A percentile compares a stretch with the other conserved stretches of the same genome.
These are phyloP conservation scores for Byasa hedistus DNA, from an alignment of 2,888 invertebrate genomes.

Conservation along the genomic window DNA sequence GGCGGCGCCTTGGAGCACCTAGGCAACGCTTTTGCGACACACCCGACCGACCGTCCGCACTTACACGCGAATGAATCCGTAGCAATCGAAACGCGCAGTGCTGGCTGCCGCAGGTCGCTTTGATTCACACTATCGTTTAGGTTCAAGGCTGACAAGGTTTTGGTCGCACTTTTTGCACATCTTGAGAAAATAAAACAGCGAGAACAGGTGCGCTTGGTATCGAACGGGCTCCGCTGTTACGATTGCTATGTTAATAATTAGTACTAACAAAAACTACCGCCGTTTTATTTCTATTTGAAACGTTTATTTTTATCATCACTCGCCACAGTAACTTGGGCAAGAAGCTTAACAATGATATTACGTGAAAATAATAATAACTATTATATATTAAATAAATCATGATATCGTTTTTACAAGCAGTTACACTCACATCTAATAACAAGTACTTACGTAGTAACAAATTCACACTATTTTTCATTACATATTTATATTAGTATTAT, in stretches of 20 bases:
- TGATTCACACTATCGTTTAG: slow-evolving; percentile 51
- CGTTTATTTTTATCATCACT: too few relatives aligned
- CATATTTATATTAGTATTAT: too few relatives aligned
- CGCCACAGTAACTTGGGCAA: too few relatives aligned
- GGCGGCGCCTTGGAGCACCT: slow-evolving; percentile 74
- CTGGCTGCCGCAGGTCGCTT: slow-evolving; percentile 45
- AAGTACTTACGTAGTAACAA: too few relatives aligned
- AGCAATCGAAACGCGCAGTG: slow-evolving; percentile 52
- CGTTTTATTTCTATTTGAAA: too few relatives aligned
- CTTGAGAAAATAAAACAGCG: slow-evolving; percentile 39
- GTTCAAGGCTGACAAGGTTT: slow-evolving; percentile 68
- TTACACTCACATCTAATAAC: too few relatives aligned
- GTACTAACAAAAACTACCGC: background rate
- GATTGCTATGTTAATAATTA: background rate
- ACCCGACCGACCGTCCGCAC: slow-evolving; percentile 53
- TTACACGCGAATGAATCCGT: slow-evolving; percentile 62
- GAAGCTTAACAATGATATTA: too few relatives aligned
- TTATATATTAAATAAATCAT: too few relatives aligned
- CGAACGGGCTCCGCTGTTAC: background rate
- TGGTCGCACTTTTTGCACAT: slow-evolving; percentile 44
- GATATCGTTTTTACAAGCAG: too few relatives aligned
- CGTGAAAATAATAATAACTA: too few relatives aligned
- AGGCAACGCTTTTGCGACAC: slow-evolving; percentile 68
- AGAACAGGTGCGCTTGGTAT: slow-evolving; percentile 25
- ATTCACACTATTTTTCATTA: too few relatives aligned